Conservation (phyloP, 2,113 vertebrate genomes). For the Clarias macrocephalus region DNA sequence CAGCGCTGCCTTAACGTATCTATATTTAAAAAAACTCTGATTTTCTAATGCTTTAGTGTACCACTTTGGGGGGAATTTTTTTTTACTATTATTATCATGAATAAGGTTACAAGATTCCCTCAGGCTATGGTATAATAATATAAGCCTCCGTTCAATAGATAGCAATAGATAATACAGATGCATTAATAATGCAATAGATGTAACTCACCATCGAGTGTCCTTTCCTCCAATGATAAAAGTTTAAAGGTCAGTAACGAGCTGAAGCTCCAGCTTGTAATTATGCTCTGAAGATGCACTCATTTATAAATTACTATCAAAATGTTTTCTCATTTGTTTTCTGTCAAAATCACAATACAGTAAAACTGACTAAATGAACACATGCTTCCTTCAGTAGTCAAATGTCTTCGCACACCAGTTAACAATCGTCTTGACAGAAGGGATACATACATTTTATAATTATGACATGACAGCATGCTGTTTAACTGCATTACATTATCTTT, state of each 20-base stretch:
- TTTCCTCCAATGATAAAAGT: background rate
- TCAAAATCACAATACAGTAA: background rate
- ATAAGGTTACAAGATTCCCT: background rate
- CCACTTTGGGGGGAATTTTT: background rate
- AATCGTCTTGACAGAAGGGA: background rate
- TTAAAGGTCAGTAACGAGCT: background rate
- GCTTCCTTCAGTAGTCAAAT: background rate
- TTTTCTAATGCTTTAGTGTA: background rate
- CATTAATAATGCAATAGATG: constrained; percentile 2
- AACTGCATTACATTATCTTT: background rate
- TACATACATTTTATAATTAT: background rate
- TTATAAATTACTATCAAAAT: background rate
- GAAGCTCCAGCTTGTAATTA: constrained; percentile 1
- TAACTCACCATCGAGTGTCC: background rate
- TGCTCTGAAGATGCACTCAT: background rate
- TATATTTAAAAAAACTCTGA: background rate
- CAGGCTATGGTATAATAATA: background rate
- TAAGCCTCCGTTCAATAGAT: background rate
- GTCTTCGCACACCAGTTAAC: background rate
- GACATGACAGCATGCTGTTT: background rate
- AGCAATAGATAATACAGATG: background rate
- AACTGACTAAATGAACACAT: background rate
- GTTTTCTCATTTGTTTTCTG: background rate
- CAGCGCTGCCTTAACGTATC: background rate
- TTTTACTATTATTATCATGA: background rate